A percentile compares a stretch with the other conserved stretches of the same genome.
Conservation (phyloP, 2,113 vertebrate genomes). For the Galbula dea region DNA sequence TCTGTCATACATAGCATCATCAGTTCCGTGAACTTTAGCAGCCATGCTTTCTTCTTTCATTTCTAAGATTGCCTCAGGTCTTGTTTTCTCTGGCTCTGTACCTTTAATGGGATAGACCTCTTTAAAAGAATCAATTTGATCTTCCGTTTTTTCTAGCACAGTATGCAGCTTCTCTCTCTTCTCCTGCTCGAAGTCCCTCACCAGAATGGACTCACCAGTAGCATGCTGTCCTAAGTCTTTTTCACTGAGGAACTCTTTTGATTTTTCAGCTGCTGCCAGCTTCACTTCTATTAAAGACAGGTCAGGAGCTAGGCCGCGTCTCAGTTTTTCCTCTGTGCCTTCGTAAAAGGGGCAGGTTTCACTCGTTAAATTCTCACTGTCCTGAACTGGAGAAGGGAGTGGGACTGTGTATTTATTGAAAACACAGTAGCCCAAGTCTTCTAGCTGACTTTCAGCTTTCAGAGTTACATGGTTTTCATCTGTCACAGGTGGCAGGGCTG, state of each 20-base stretch:
- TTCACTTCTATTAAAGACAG: slow-evolving; percentile 80
- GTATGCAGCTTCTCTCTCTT: slow-evolving; percentile 76
- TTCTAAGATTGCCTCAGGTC: slow-evolving; percentile 3
- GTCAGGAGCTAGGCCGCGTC: slow-evolving; percentile 71
- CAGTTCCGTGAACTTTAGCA: slow-evolving; percentile 4
- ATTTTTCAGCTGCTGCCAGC: slow-evolving; percentile 77
- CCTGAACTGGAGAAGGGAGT: slow-evolving; percentile 91
- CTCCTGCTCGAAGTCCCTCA: slow-evolving; percentile 71
- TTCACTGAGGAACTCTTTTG: slow-evolving; percentile 63
- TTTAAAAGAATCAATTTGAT: slow-evolving; percentile 61
- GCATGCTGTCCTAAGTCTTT: slow-evolving; percentile 41
- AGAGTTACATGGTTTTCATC: slow-evolving; percentile 80
- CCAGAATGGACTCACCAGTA: slow-evolving; percentile 30
- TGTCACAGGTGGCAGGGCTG: slow-evolving; percentile 74
- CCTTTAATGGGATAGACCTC: slow-evolving; percentile 10
- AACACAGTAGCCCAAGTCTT: slow-evolving; percentile 97
- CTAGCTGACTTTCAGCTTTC: slow-evolving; percentile 90
- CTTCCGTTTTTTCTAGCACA: slow-evolving; percentile 76
- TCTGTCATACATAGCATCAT: not conserved
- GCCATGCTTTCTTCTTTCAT: slow-evolving; percentile 16
- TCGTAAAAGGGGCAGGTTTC: slow-evolving; percentile 78
- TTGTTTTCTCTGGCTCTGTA: slow-evolving; percentile 32
- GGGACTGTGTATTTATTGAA: slow-evolving; percentile 98
- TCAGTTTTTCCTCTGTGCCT: slow-evolving; percentile 73
- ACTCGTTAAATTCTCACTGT: slow-evolving; percentile 74